Percentiles rank a stretch among this genome's conserved stretches.
Evolutionary conservation across 2,797 vertebrate species (phyloP).

Genomic region (Gymnothorax reevesii): DNA sequence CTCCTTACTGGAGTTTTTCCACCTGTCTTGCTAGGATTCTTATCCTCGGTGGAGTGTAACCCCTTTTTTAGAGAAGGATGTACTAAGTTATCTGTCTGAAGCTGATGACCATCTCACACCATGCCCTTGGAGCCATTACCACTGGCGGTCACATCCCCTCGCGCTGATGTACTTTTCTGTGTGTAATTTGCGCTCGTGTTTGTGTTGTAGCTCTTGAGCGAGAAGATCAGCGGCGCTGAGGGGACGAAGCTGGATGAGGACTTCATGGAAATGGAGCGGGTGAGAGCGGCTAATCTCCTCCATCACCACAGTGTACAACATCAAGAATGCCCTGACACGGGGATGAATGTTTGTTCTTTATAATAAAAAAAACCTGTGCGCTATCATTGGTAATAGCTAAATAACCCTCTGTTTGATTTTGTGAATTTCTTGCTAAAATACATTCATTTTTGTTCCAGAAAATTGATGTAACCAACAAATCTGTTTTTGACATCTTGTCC

Average conservation of each 20-base stretch:
- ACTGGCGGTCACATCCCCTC: neutral
- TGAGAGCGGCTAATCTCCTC: constrained; percentile 62
- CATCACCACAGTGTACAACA: too few species aligned
- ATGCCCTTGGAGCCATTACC: neutral
- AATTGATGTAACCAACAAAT: constrained; percentile 92
- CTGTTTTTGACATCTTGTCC: constrained; percentile 84
- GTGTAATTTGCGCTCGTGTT: constrained; percentile 25
- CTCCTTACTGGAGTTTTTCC: neutral
- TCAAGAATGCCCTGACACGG: neutral
- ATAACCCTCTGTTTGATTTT: constrained; percentile 9
- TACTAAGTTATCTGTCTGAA: neutral
- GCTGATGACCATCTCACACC: neutral
- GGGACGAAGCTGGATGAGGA: constrained; percentile 91
- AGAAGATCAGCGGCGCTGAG: constrained; percentile 92
- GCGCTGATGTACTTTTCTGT: constrained; percentile 15
- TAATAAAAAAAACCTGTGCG: neutral
- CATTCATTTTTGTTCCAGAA: constrained; percentile 73
- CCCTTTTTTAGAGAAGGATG: neutral
- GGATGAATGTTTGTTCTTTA: neutral
- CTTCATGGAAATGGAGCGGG: constrained; percentile 92
- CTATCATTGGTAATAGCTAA: neutral
- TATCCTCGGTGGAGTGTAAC: neutral
- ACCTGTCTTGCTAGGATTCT: neutral
- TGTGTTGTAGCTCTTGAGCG: constrained; percentile 82
- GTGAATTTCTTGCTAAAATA: constrained; percentile 6